Evolutionary conservation across 2,797 vertebrate species (phyloP), one percentile per base, ranked within the genome.

Genomic region (Oophaga sylvatica): DNA sequence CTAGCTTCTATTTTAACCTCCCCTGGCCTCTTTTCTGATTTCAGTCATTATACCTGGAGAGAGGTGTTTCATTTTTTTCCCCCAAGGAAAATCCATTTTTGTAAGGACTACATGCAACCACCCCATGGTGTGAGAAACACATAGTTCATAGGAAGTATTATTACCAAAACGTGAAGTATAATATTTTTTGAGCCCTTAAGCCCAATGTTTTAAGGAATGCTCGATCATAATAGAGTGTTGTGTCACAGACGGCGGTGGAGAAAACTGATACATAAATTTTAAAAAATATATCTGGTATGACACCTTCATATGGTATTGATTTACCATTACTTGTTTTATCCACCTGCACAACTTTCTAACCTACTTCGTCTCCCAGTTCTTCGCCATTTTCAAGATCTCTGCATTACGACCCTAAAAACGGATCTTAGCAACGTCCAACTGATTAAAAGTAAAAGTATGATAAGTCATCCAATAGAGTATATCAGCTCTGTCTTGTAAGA

Each of bases 31-130:
- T 83, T 67, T 10, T 83, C 26, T 83, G 81, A 83, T 83, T 83
- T 71, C 67, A 22, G 53, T 59, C 67, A 83, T 83, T 83, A 83
- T 57, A 83, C 81, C 67, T 57, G 81, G 65, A n/a, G 81, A 9
- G 67, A 71, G 53, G 26, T 71, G 67, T 70, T 71, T 31, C 26
- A 56, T 83, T 59, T 71, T 59, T 35, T 15, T 59, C 70, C 81
- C 81, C 81, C 57, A 41, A 62, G 31, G 81, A 83, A 71, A 83
- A 83, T 83, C 81, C 67, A 83, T 83, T 83, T 67, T 71, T 57
- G 15, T 83, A 83, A 83, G 67, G 68, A 83, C 65, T 71, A 83
- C 81, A 83, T 71, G 12, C 65, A 71, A 71, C 81, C 53, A n/a
- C 35, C 67, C 41, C 81, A 29, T 57, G 48, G 67, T 35, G 81